phyloP scores from a whole-genome alignment of 2,797 vertebrate genomes.

The Carduelis carduelis region DNA sequence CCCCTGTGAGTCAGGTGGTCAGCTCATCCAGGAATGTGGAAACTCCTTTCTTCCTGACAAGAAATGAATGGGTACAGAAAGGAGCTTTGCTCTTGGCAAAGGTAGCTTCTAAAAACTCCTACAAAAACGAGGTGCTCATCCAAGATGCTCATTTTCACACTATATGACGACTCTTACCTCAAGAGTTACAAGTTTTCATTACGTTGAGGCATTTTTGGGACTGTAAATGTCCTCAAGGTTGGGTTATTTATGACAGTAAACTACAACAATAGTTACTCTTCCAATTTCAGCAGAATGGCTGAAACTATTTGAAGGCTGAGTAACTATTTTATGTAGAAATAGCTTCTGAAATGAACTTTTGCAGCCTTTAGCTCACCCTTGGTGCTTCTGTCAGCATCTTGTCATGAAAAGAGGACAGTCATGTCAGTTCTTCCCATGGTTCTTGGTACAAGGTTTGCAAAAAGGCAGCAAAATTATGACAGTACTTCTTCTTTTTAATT shows the following conservation, averaged over 20 bases:
- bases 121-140: neutral
- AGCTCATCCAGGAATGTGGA: neutral
- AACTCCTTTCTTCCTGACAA: neutral
- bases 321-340: neutral
- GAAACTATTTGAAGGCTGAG: too few species aligned
- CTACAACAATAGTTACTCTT: neutral
- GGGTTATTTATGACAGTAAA: neutral
- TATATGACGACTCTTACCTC: neutral
- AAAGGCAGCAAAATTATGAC: neutral
- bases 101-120: neutral
- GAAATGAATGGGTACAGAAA: neutral
- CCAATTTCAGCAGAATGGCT: neutral
- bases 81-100: neutral
- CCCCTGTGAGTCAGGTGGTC: neutral
- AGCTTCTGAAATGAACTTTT: neutral
- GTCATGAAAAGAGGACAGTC: neutral
- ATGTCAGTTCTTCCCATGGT: neutral
- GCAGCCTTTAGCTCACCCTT: neutral
- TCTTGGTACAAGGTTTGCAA: neutral
- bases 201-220: neutral
- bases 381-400: neutral
- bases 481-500: neutral
- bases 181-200: conserved; percentile 29
- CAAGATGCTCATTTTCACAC: neutral
- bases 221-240: neutral